phyloP scores from a whole-genome alignment of 2,113 vertebrate genomes.

The Sisor rabdophorus region DNA sequence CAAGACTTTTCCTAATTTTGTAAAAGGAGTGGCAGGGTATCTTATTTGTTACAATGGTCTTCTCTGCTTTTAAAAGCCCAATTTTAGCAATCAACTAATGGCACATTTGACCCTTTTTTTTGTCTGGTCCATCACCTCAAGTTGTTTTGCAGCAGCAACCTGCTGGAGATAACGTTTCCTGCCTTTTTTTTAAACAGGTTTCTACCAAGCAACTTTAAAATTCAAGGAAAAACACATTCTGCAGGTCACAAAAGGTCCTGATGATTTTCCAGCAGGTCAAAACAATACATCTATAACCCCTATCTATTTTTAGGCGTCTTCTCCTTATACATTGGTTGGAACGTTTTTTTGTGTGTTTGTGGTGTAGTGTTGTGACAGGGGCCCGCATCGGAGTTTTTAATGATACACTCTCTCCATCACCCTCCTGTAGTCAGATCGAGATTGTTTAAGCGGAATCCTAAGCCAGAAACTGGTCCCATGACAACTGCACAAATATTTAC shows the following conservation, averaged over 20 bases:
- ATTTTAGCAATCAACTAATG: neutral
- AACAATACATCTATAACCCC: conserved; percentile 25
- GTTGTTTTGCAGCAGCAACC: conserved; percentile 49
- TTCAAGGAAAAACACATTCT: conserved; percentile 49
- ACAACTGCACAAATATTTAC: conserved; percentile 79
- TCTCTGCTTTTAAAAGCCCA: neutral
- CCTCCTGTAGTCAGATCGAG: conserved; percentile 64
- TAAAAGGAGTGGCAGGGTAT: neutral
- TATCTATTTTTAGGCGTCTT: conserved; percentile 61
- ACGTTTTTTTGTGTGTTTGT: conserved; percentile 57
- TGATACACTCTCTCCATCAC: conserved; percentile 66
- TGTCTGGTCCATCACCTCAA: neutral
- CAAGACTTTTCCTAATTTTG: neutral
- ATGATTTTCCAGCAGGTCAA: conserved; percentile 33
- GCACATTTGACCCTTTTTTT: neutral
- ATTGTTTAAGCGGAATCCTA: conserved; percentile 74
- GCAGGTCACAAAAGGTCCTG: conserved; percentile 43
- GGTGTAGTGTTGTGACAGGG: conserved; percentile 64
- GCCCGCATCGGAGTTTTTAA: conserved; percentile 66
- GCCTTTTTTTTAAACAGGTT: conserved; percentile 55
- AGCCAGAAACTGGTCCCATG: conserved; percentile 71
- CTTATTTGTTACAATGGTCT: neutral
- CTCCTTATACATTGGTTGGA: conserved; percentile 50
- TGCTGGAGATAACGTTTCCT: conserved; percentile 40
- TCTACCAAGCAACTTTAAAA: conserved; percentile 28